Evolutionary conservation across 23 tunicate genomes (phyloP).

Genomic region (Halocynthia aurantium): DNA sequence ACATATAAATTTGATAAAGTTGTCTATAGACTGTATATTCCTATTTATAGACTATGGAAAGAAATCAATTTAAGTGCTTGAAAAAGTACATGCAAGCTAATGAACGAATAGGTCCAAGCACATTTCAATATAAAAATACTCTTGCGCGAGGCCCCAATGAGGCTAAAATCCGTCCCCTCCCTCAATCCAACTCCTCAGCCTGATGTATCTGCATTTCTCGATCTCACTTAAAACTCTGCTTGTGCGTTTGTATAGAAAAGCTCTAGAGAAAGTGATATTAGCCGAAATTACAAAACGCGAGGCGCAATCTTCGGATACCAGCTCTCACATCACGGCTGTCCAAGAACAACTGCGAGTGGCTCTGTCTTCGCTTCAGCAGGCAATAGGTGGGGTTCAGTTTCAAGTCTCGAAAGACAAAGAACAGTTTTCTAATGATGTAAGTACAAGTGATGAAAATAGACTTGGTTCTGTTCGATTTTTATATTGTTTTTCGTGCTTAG

Average conservation of each 20-base stretch:
- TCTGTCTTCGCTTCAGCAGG: conserved; percentile 67
- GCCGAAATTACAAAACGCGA: conserved; percentile 91
- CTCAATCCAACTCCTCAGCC: neutral
- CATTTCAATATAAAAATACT: neutral
- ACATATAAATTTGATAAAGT: no score
- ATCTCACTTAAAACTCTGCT: neutral
- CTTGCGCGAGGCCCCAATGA: no score
- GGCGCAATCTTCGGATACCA: conserved; percentile 27
- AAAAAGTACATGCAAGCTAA: no score
- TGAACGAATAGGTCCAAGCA: neutral
- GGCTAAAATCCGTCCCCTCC: neutral
- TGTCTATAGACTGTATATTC: no score
- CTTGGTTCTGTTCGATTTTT: no score
- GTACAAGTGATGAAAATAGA: neutral
- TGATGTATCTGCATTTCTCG: neutral
- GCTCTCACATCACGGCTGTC: conserved; percentile 44
- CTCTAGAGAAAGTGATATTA: conserved; percentile 71
- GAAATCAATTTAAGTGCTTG: no score
- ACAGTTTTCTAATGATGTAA: conserved; percentile 38
- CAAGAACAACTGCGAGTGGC: conserved; percentile 87
- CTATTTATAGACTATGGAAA: no score
- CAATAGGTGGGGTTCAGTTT: conserved; percentile 63
- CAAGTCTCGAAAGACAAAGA: conserved; percentile 53
- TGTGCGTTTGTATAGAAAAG: conserved; percentile 33
- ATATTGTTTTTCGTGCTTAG: conserved; percentile 18